These are phyloP conservation scores for Hippocampus guttulatus DNA, from an alignment of 2,113 vertebrate species.

Conservation along the genomic window DNA sequence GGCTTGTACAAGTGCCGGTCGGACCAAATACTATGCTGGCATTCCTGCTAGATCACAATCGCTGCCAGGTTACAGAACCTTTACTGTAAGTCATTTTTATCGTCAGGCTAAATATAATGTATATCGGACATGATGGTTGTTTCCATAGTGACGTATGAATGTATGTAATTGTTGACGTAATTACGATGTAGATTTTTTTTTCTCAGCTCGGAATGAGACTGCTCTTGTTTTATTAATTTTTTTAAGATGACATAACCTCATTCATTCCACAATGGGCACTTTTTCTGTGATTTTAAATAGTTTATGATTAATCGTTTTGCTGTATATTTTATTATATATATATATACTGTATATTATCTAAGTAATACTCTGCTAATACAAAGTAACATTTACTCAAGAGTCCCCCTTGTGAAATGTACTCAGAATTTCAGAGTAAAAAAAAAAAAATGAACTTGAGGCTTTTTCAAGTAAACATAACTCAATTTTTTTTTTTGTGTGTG, in stretches of 20 bases:
- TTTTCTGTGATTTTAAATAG: background rate
- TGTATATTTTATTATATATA: background rate
- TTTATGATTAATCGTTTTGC: background rate
- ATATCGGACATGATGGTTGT: background rate
- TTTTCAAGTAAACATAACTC: no score
- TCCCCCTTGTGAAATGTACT: no score
- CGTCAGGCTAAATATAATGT: background rate
- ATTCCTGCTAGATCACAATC: conserved; percentile 28
- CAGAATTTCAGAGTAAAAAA: no score
- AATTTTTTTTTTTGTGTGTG: background rate
- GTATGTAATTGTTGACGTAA: background rate
- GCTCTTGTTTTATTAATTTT: background rate
- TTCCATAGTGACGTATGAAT: background rate
- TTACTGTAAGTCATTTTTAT: conserved; percentile 50
- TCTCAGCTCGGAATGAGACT: background rate
- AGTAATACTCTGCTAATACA: no score
- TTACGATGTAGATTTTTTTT: background rate
- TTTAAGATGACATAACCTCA: no score
- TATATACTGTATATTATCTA: background rate
- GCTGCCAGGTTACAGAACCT: conserved; percentile 53
- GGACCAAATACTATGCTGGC: conserved; percentile 21
- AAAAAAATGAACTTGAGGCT: no score
- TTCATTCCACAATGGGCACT: no score
- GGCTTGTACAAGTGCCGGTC: conserved; percentile 33
- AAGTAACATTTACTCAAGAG: no score